These are phyloP conservation scores for Drosophila parthenogenetica DNA, from an alignment of 2,888 invertebrate species.

Conservation along the genomic window DNA sequence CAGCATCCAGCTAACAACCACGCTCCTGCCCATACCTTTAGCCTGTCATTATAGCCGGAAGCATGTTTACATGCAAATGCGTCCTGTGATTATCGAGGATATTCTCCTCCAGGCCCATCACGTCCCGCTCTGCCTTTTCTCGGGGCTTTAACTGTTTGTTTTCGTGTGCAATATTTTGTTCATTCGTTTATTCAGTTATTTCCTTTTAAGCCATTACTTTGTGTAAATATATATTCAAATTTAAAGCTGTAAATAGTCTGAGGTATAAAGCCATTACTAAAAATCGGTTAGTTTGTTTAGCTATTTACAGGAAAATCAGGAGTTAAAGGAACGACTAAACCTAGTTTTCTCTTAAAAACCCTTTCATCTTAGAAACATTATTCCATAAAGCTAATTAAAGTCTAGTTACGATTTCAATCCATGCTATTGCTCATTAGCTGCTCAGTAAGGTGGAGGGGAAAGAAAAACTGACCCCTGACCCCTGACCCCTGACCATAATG, in stretches of 20 bases:
- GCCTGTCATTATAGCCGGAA: conserved; percentile 32
- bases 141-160: conserved; percentile 57
- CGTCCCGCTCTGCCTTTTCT: background rate
- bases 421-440: conserved; percentile 54
- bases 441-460: conserved; percentile 40
- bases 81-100: conserved; percentile 68
- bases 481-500: conserved; percentile 18
- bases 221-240: background rate
- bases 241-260: background rate
- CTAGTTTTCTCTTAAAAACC: background rate
- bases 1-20: conserved; percentile 30
- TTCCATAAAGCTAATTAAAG: background rate
- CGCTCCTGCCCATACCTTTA: too few species aligned
- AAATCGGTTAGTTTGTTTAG: too few species aligned
- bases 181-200: conserved; percentile 14
- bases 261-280: too few species aligned
- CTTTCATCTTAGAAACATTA: background rate
- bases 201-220: conserved; percentile 6
- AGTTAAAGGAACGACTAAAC: too few species aligned
- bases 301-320: too few species aligned
- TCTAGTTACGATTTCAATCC: conserved; percentile 34
- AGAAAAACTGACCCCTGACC: conserved; percentile 35
- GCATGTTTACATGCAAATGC: conserved; percentile 74
- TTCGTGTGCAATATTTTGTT: conserved; percentile 56
- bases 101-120: background rate